A percentile compares a stretch with the other conserved stretches of the same genome.
Evolutionary conservation across 2,113 vertebrate genomes (phyloP).

Genomic region (Syrrhaptes paradoxus): DNA sequence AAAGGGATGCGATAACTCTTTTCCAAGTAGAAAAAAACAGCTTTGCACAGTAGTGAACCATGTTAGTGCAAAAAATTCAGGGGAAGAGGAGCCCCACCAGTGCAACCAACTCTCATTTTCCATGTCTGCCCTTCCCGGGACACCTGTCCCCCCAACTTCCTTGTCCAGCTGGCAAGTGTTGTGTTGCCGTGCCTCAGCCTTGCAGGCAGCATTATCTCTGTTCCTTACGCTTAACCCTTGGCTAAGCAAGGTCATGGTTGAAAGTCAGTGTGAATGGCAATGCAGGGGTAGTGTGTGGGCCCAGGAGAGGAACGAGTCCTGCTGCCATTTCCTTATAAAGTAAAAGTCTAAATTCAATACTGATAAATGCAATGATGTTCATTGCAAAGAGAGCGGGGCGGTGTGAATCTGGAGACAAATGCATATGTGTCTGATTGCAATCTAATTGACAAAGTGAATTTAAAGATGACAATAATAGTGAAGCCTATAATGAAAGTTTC

Average conservation of each 20-base stretch:
- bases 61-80: neutral
- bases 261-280: neutral
- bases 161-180: neutral
- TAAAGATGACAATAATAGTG: neutral
- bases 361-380: neutral
- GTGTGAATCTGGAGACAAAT: neutral
- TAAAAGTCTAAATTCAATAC: neutral
- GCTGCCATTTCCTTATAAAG: neutral
- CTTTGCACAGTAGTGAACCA: neutral
- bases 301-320: neutral
- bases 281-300: neutral
- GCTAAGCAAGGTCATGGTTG: neutral
- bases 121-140: neutral
- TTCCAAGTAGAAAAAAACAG: neutral
- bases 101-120: neutral
- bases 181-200: neutral
- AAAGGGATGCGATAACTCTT: neutral
- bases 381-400: neutral
- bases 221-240: neutral
- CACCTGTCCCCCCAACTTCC: neutral
- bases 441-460: neutral
- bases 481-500: neutral
- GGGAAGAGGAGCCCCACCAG: neutral
- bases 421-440: neutral
- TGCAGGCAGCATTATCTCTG: neutral